Conservation (phyloP, 2,888 invertebrate species). For the Endomychus coccineus region DNA sequence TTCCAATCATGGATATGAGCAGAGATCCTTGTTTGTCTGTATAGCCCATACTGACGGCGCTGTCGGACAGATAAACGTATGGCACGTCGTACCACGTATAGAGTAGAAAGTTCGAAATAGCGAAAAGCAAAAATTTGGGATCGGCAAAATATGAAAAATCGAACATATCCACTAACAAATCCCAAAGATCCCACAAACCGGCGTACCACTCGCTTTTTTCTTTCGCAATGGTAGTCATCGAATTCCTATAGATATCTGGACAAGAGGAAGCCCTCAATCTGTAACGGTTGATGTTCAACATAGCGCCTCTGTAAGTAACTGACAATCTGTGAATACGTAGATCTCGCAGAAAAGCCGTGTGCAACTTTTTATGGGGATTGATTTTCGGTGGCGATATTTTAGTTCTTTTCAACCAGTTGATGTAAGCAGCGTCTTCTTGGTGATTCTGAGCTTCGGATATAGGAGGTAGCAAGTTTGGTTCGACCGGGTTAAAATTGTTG, state of each 20-base stretch:
- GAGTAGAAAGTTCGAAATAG: conserved; percentile 79
- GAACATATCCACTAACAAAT: conserved; percentile 66
- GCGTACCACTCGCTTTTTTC: conserved; percentile 70
- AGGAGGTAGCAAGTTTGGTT: conserved; percentile 26
- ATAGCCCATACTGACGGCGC: conserved; percentile 61
- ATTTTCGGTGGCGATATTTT: conserved; percentile 43
- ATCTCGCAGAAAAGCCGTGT: conserved; percentile 66
- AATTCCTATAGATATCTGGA: conserved; percentile 82
- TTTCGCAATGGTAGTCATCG: conserved; percentile 78
- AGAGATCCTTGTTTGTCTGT: conserved; percentile 67
- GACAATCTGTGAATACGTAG: conserved; percentile 68
- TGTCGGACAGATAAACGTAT: conserved; percentile 83
- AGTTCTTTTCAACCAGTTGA: conserved; percentile 51
- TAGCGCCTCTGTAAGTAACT: conserved; percentile 76
- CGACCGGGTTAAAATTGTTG: conserved; percentile 2
- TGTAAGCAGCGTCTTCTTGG: conserved; percentile 44
- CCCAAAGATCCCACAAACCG: conserved; percentile 71
- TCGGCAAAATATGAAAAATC: conserved; percentile 76
- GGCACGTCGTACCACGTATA: conserved; percentile 93
- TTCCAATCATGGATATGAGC: conserved; percentile 80
- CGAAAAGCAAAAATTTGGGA: conserved; percentile 67
- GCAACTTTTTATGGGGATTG: conserved; percentile 40
- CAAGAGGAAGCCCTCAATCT: conserved; percentile 78
- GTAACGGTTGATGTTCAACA: conserved; percentile 76
- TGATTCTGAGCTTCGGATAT: conserved; percentile 7